These are phyloP conservation scores for Apocheima hispidaria DNA, from an alignment of 2,888 invertebrate genomes.

Conservation along the genomic window DNA sequence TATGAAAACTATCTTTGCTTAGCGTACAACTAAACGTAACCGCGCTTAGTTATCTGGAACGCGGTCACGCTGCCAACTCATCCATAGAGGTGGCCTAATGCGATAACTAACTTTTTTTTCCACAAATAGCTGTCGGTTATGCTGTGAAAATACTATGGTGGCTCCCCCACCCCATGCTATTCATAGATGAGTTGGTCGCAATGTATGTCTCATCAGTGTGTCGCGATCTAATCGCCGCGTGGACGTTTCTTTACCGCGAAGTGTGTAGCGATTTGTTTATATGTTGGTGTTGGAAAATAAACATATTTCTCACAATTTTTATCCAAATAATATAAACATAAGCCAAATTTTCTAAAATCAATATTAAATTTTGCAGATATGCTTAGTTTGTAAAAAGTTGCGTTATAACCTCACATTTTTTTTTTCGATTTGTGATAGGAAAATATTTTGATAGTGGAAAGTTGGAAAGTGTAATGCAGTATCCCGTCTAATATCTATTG, in stretches of 20 bases:
- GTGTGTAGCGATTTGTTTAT: not conserved
- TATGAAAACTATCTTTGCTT: not conserved
- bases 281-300: not conserved
- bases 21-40: not conserved
- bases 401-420: slow-evolving; percentile 3
- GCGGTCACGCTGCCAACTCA: not conserved
- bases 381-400: not conserved
- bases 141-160: not conserved
- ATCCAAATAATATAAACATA: not conserved
- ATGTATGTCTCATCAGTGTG: not conserved
- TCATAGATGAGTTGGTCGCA: not conserved
- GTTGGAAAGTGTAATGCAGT: too few species aligned
- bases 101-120: not conserved
- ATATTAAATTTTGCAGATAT: too few species aligned
- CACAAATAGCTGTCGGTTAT: not conserved
- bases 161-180: not conserved
- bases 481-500: too few species aligned
- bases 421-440: too few species aligned
- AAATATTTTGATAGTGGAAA: too few species aligned
- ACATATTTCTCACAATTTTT: not conserved
- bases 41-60: not conserved
- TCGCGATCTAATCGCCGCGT: slow-evolving; percentile 2
- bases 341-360: too few species aligned
- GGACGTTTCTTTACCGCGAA: not conserved
- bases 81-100: not conserved